These are phyloP conservation scores for Pogona vitticeps DNA, from an alignment of 2,113 vertebrate species.

Conservation along the genomic window DNA sequence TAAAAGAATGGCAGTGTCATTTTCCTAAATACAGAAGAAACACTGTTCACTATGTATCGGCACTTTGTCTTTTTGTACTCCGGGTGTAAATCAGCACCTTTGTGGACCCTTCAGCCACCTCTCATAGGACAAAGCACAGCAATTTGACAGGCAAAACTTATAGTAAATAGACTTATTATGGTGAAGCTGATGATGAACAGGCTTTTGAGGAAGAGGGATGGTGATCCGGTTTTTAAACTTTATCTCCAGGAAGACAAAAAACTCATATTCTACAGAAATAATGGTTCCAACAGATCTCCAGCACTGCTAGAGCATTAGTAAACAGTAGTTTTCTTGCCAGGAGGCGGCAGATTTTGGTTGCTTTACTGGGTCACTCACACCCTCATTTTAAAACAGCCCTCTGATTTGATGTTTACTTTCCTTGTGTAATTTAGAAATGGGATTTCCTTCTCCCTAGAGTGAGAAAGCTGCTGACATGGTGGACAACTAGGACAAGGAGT, in stretches of 20 bases:
- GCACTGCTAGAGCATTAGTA: neutral
- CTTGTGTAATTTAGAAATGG: no score
- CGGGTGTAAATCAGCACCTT: no score
- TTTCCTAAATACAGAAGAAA: neutral
- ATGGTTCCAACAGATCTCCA: neutral
- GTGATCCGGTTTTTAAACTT: neutral
- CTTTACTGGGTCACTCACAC: neutral
- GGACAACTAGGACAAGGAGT: no score
- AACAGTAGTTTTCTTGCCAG: neutral
- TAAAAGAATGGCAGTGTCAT: neutral
- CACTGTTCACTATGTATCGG: neutral
- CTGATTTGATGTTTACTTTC: neutral
- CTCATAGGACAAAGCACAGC: neutral
- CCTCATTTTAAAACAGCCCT: neutral
- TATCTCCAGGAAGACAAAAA: no score
- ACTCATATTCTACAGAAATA: no score
- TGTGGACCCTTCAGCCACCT: no score
- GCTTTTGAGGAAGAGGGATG: neutral
- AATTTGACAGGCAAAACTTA: neutral
- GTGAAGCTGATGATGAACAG: neutral
- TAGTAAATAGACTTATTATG: no score
- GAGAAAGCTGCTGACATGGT: no score
- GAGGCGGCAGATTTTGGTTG: neutral
- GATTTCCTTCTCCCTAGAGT: no score
- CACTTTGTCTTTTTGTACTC: neutral